Percentiles rank a stretch among this genome's conserved stretches.
These are phyloP conservation scores for Pterophyllum scalare DNA, from an alignment of 2,113 vertebrate species.

Conservation along the genomic window DNA sequence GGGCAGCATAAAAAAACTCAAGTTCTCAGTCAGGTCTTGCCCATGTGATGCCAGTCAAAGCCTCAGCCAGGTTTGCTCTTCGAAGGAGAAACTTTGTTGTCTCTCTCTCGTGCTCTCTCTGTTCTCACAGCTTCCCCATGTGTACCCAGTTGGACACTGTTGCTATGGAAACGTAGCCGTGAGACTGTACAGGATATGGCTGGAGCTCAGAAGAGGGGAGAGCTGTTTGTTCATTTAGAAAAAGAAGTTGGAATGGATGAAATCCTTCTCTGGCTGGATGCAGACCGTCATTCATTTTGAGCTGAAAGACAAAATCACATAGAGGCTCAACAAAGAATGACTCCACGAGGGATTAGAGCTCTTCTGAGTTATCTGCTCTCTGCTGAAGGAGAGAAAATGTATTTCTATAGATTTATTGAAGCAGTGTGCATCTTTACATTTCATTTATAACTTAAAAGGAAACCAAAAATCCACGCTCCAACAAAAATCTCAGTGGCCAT, in stretches of 20 bases:
- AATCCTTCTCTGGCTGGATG: constrained; percentile 47
- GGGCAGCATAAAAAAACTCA: background rate
- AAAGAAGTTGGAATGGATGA: constrained; percentile 60
- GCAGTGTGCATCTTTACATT: constrained; percentile 9
- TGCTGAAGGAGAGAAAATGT: background rate
- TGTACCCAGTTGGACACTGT: constrained; percentile 54
- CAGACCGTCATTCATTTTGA: constrained; percentile 48
- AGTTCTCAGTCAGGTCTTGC: constrained; percentile 31
- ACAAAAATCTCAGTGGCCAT: background rate
- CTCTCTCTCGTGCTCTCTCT: background rate
- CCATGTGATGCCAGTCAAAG: constrained; percentile 31
- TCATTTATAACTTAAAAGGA: constrained; percentile 22
- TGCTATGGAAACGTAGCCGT: constrained; percentile 61
- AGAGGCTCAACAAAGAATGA: constrained; percentile 25
- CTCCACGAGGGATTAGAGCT: constrained; percentile 32
- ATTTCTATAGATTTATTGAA: constrained; percentile 25
- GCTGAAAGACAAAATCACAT: constrained; percentile 52
- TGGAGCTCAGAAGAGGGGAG: constrained; percentile 52
- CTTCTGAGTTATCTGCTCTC: constrained; percentile 22
- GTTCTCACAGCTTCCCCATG: constrained; percentile 26
- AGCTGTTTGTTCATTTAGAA: constrained; percentile 53
- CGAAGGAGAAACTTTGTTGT: constrained; percentile 30
- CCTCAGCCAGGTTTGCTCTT: constrained; percentile 25
- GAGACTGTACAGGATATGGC: constrained; percentile 61
- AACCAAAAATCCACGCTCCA: background rate